These are phyloP conservation scores for Microchirus variegatus DNA, from an alignment of 2,797 vertebrate genomes.

Conservation along the genomic window DNA sequence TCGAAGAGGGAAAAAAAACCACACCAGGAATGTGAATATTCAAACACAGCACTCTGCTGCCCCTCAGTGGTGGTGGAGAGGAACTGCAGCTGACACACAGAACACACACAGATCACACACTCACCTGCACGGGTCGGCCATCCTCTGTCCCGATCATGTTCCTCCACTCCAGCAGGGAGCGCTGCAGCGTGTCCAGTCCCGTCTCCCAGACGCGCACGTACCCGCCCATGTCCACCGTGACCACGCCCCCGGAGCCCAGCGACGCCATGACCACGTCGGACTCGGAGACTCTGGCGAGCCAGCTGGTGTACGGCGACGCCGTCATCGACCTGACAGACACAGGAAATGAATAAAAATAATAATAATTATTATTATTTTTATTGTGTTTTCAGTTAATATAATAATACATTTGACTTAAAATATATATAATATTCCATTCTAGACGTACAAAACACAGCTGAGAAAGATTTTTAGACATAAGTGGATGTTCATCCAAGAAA, in stretches of 20 bases:
- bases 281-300: constrained; percentile 91
- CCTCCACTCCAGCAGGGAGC: constrained; percentile 93
- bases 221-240: constrained; percentile 94
- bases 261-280: constrained; percentile 87
- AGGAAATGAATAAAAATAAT: background rate
- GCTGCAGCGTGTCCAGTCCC: constrained; percentile 87
- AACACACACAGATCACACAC: too few relatives aligned
- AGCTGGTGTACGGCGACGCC: constrained; percentile 90
- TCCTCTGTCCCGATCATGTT: constrained; percentile 95
- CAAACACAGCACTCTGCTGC: constrained; percentile 7
- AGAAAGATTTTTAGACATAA: too few relatives aligned
- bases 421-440: too few relatives aligned
- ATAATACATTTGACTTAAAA: too few relatives aligned
- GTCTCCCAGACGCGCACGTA: constrained; percentile 94
- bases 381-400: too few relatives aligned
- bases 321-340: constrained; percentile 78
- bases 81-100: constrained; percentile 44
- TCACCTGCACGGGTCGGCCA: constrained; percentile 89
- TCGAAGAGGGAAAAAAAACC: constrained; percentile 10
- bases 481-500: too few relatives aligned
- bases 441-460: too few relatives aligned
- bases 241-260: constrained; percentile 84
- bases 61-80: constrained; percentile 55
- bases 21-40: constrained; percentile 35
- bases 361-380: too few relatives aligned